These are phyloP conservation scores for Pygoscelis adeliae DNA, from an alignment of 2,113 vertebrate genomes.

Conservation along the genomic window DNA sequence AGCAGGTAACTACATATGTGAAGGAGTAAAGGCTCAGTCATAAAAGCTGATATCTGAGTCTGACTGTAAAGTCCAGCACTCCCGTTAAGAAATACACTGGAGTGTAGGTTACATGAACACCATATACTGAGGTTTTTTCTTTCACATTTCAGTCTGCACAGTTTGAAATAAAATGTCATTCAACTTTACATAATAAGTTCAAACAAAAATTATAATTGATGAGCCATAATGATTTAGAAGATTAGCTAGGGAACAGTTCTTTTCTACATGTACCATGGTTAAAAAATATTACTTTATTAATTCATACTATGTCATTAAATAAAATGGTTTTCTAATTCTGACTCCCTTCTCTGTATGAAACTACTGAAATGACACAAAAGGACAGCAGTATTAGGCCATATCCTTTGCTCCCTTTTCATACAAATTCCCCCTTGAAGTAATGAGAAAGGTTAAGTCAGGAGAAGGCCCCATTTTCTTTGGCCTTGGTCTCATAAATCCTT, in stretches of 20 bases:
- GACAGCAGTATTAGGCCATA: not conserved
- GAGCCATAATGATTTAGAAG: slow-evolving; percentile 59
- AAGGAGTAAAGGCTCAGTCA: not conserved
- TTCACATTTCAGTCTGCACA: slow-evolving; percentile 40
- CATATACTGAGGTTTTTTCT: not conserved
- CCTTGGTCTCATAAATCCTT: slow-evolving; percentile 6
- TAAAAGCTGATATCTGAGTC: not conserved
- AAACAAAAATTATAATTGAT: slow-evolving; percentile 63
- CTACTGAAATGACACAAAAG: slow-evolving; percentile 11
- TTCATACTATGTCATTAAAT: slow-evolving; percentile 32
- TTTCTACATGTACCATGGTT: not conserved
- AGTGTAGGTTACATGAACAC: not conserved
- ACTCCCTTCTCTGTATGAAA: not conserved
- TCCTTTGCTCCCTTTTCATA: not conserved
- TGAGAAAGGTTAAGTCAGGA: not conserved
- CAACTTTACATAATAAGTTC: slow-evolving; percentile 33
- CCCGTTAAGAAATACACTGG: slow-evolving; percentile 31
- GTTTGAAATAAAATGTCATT: slow-evolving; percentile 17
- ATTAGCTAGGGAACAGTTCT: slow-evolving; percentile 37
- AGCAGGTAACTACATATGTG: not conserved
- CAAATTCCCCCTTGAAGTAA: not conserved
- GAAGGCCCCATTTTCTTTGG: not conserved
- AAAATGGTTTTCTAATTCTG: slow-evolving; percentile 19
- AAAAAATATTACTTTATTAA: slow-evolving; percentile 34
- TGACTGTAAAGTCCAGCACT: not conserved